Evolutionary conservation across 2,888 invertebrate species (phyloP).

Genomic region (Drosophila putrida): DNA sequence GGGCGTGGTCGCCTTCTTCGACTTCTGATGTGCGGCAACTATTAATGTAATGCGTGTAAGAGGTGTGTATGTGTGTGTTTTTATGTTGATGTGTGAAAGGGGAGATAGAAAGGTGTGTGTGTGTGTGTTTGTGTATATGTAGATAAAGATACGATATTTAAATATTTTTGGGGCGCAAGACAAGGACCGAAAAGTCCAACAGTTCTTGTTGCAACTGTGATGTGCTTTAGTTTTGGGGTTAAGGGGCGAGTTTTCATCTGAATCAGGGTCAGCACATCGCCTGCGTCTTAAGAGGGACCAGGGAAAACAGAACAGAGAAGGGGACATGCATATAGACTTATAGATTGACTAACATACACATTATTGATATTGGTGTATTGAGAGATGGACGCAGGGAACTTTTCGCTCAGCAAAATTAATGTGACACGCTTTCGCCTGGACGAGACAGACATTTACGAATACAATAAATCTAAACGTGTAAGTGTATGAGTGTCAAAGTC

Average conservation of each 20-base stretch:
- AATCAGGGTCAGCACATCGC: slow-evolving; percentile 74
- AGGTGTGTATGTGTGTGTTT: slow-evolving; percentile 1
- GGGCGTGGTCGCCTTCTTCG: slow-evolving; percentile 40
- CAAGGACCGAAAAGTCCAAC: slow-evolving; percentile 86
- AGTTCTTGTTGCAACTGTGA: slow-evolving; percentile 81
- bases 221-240: slow-evolving; percentile 53
- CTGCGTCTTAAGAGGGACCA: slow-evolving; percentile 68
- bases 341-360: slow-evolving; percentile 34
- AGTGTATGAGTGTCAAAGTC: slow-evolving; percentile 26
- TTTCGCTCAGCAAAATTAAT: slow-evolving; percentile 86
- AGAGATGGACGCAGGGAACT: slow-evolving; percentile 83
- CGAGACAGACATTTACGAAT: slow-evolving; percentile 50
- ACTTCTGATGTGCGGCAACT: slow-evolving; percentile 30
- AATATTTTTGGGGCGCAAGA: slow-evolving; percentile 63
- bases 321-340: slow-evolving; percentile 60
- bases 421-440: slow-evolving; percentile 85
- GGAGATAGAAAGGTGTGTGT: slow-evolving; percentile 15
- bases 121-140: slow-evolving; percentile 22
- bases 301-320: background rate
- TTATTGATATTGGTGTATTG: slow-evolving; percentile 14
- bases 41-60: slow-evolving; percentile 11
- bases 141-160: slow-evolving; percentile 30
- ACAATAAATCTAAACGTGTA: slow-evolving; percentile 19
- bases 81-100: slow-evolving; percentile 2
- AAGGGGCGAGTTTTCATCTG: background rate